These are phyloP conservation scores for Urocitellus parryii DNA, from an alignment of 2,113 vertebrate genomes.

Conservation along the genomic window DNA sequence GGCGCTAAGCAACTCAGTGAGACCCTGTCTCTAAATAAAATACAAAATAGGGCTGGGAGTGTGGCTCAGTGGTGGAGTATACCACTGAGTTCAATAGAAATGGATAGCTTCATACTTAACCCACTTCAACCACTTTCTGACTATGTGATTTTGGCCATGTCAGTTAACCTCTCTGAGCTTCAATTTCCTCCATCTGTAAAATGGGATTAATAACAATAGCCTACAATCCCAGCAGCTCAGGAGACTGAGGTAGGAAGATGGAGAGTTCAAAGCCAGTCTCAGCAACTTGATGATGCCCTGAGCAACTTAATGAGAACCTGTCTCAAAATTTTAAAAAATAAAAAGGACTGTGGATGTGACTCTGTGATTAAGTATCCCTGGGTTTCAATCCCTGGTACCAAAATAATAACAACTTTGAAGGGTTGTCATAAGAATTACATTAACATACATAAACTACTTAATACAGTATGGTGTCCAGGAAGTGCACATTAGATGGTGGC, in stretches of 20 bases:
- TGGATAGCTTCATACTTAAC: not conserved
- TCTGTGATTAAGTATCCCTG: not conserved
- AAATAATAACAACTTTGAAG: slow-evolving; percentile 1
- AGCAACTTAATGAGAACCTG: not conserved
- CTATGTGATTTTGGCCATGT: not conserved
- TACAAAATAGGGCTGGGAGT: too few relatives aligned
- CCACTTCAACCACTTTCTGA: not conserved
- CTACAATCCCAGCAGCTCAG: not conserved
- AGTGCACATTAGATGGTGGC: not conserved
- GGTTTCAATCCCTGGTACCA: not conserved
- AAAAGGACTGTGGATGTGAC: not conserved
- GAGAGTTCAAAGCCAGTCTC: not conserved
- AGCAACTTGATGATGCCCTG: not conserved
- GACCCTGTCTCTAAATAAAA: too few relatives aligned
- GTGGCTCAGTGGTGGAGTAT: too few relatives aligned
- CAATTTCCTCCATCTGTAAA: slow-evolving; percentile 6
- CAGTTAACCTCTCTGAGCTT: slow-evolving; percentile 8
- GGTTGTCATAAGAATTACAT: slow-evolving; percentile 34
- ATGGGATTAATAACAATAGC: not conserved
- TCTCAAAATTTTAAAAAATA: not conserved
- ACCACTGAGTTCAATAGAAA: not conserved
- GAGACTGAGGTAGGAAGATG: not conserved
- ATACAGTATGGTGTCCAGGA: not conserved
- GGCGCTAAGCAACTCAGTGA: too few relatives aligned
- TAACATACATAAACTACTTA: not conserved